A percentile compares a stretch with the other conserved stretches of the same genome.
Evolutionary conservation across 2,113 vertebrate species (phyloP).

Genomic region (Platysteira castanea): DNA sequence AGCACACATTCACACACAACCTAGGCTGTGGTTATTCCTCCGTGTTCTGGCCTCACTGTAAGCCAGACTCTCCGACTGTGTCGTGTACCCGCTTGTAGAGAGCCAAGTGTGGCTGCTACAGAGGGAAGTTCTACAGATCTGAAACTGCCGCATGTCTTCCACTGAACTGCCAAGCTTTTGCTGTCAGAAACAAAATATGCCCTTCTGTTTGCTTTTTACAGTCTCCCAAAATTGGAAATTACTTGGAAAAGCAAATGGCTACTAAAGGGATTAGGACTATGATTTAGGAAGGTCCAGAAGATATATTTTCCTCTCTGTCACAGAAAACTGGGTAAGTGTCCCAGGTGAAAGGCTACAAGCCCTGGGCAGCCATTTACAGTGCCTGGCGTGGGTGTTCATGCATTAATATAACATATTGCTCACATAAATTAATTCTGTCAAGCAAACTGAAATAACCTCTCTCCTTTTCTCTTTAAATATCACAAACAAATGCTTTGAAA

Average conservation of each 20-base stretch:
- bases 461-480: constrained; percentile 29
- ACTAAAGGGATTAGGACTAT: neutral
- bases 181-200: neutral
- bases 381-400: neutral
- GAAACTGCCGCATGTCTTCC: neutral
- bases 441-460: constrained; percentile 25
- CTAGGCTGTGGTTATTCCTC: neutral
- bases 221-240: neutral
- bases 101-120: neutral
- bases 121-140: neutral
- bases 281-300: neutral
- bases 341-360: neutral
- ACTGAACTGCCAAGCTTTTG: neutral
- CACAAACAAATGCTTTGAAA: constrained; percentile 32
- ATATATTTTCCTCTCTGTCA: neutral
- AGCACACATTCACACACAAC: accelerated
- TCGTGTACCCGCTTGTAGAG: neutral
- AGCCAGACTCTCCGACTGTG: neutral
- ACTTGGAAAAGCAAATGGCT: neutral
- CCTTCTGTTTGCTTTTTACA: neutral
- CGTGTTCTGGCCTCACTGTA: neutral
- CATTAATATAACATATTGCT: constrained; percentile 2
- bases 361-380: neutral
- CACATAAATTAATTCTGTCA: constrained; percentile 8
- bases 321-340: neutral